Evolutionary conservation across 2,113 vertebrate genomes (phyloP).

Genomic region (Gopherus flavomarginatus): DNA sequence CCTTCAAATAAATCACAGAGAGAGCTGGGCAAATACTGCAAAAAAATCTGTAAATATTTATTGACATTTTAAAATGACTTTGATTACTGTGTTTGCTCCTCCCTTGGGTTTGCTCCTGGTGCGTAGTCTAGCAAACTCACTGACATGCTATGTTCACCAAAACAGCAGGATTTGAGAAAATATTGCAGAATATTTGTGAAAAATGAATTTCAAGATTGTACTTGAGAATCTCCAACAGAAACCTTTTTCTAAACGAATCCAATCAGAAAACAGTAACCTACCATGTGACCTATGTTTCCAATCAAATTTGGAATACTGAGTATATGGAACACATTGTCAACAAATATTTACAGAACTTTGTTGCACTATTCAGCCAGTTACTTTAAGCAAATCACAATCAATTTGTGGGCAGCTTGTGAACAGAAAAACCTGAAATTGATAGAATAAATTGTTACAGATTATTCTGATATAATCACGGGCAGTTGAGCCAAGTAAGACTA

Average conservation of each 20-base stretch:
- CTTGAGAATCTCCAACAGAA: background rate
- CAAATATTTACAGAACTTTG: rapidly evolving
- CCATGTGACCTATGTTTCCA: background rate
- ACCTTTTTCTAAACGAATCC: background rate
- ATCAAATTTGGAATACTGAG: background rate
- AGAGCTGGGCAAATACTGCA: background rate
- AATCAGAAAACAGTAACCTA: background rate
- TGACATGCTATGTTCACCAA: background rate
- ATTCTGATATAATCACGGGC: background rate
- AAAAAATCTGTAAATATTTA: background rate
- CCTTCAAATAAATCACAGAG: background rate
- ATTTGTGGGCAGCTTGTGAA: background rate
- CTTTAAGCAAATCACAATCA: background rate
- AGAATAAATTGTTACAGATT: background rate
- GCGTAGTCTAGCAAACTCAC: background rate
- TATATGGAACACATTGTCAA: background rate
- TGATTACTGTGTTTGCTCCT: rapidly evolving
- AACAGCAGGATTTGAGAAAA: background rate
- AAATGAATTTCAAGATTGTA: background rate
- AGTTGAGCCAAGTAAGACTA: background rate
- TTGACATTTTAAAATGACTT: background rate
- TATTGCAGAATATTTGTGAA: background rate
- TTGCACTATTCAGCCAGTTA: background rate
- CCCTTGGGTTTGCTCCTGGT: background rate
- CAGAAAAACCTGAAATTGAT: background rate